Percentiles rank a stretch among this genome's conserved stretches.
Evolutionary conservation across 2,113 vertebrate species (phyloP).

Genomic region (Mirza zaza): DNA sequence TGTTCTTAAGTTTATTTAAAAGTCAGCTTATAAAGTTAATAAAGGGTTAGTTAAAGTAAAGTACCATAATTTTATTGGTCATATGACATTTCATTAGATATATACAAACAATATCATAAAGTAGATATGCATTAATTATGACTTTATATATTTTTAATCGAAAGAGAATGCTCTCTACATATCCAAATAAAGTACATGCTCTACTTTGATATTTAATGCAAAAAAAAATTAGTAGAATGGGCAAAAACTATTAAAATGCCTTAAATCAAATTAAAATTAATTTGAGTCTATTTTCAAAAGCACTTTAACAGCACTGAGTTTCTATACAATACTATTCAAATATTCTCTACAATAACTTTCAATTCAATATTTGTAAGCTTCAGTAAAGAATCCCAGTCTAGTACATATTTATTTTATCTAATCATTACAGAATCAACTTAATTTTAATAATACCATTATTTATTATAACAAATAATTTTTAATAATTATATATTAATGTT

Average conservation of each 20-base stretch:
- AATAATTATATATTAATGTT: background rate
- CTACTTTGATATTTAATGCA: background rate
- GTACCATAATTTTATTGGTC: background rate
- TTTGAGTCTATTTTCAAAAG: slow-evolving; percentile 21
- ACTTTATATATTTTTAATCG: slow-evolving; percentile 38
- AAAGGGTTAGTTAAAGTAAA: background rate
- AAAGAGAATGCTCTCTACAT: background rate
- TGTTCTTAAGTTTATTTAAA: slow-evolving; percentile 24
- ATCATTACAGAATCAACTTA: background rate
- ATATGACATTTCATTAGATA: background rate
- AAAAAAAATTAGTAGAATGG: background rate
- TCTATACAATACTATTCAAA: background rate
- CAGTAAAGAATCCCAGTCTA: background rate
- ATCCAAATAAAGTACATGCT: background rate
- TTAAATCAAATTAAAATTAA: background rate
- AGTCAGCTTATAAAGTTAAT: background rate
- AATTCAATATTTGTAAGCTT: background rate
- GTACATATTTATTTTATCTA: background rate
- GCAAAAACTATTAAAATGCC: slow-evolving; percentile 10
- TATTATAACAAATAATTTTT: background rate
- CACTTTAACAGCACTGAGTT: background rate
- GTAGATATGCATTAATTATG: background rate
- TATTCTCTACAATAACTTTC: background rate
- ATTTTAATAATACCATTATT: slow-evolving; percentile 20
- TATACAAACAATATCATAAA: background rate